A percentile compares a stretch with the other conserved stretches of the same genome.
These are phyloP conservation scores for Himalopsyche phryganea DNA, from an alignment of 1,140 invertebrate species.

Conservation along the genomic window DNA sequence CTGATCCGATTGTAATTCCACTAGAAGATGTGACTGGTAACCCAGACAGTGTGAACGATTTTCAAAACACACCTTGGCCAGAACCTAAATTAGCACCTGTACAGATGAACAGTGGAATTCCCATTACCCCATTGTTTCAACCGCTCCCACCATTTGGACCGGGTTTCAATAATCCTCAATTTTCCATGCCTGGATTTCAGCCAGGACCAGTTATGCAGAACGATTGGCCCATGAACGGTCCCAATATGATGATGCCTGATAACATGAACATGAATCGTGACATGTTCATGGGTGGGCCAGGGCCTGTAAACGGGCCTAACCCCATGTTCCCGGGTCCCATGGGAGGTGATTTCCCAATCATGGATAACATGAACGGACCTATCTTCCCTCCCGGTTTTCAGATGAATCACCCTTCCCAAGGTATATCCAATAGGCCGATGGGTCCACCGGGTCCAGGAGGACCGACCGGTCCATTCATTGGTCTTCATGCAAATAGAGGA, in stretches of 20 bases:
- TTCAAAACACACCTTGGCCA: conserved; percentile 71
- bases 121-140: conserved; percentile 49
- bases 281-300: conserved; percentile 51
- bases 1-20: conserved; percentile 79
- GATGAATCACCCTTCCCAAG: conserved; percentile 27
- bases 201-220: conserved; percentile 38
- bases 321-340: conserved; percentile 35
- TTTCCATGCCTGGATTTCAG: conserved; percentile 42
- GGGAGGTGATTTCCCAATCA: conserved; percentile 26
- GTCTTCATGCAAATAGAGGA: conserved; percentile 42
- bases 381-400: conserved; percentile 17
- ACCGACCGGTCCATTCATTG: conserved; percentile 38
- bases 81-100: conserved; percentile 66
- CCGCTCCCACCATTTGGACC: conserved; percentile 50
- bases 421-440: conserved; percentile 30
- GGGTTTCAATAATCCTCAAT: conserved; percentile 40
- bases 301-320: conserved; percentile 33
- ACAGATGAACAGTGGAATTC: conserved; percentile 37
- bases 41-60: conserved; percentile 74
- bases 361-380: conserved; percentile 28
- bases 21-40: conserved; percentile 82
- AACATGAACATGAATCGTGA: conserved; percentile 47
- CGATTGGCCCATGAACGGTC: conserved; percentile 45
- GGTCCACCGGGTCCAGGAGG: conserved; percentile 35
- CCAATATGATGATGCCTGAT: conserved; percentile 43